phyloP scores from a whole-genome alignment of 2,797 vertebrate genomes.

The Alcedo atthis region DNA sequence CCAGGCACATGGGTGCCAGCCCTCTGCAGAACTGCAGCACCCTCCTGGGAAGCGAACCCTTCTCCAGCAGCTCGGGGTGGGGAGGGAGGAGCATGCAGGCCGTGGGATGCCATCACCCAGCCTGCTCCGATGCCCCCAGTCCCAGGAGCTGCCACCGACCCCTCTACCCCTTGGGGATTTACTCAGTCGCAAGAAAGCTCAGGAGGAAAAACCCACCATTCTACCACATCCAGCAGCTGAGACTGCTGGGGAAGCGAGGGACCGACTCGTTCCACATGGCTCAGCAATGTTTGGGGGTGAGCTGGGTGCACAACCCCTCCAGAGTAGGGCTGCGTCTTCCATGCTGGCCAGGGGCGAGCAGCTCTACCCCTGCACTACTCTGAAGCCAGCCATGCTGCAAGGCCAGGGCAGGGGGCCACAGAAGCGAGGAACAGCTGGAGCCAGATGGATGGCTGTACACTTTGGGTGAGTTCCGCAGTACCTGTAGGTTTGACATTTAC shows the following conservation, averaged over 20 bases:
- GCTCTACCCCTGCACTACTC: rapidly evolving
- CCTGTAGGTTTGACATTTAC: constrained; percentile 85
- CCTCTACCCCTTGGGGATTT: background rate
- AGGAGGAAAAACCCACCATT: background rate
- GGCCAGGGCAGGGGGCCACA: background rate
- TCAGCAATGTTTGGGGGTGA: background rate
- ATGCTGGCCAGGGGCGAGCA: rapidly evolving
- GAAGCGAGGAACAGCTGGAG: background rate
- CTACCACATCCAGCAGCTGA: constrained; percentile 17
- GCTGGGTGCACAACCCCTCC: background rate
- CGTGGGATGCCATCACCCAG: background rate
- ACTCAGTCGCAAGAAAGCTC: background rate
- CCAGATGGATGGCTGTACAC: constrained; percentile 81
- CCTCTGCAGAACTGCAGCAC: background rate
- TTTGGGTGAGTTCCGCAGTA: constrained; percentile 79
- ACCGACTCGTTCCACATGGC: background rate
- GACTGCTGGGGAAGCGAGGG: background rate
- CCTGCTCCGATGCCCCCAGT: background rate
- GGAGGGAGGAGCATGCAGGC: rapidly evolving
- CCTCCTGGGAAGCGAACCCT: background rate
- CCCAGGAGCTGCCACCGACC: rapidly evolving
- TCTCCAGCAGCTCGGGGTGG: background rate
- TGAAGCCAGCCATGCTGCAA: background rate
- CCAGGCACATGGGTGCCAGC: background rate
- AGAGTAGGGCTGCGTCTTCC: rapidly evolving